Evolutionary conservation across 2,113 vertebrate species (phyloP), one percentile per base, ranked within the genome.

Genomic region (Henicopernis longicauda): DNA sequence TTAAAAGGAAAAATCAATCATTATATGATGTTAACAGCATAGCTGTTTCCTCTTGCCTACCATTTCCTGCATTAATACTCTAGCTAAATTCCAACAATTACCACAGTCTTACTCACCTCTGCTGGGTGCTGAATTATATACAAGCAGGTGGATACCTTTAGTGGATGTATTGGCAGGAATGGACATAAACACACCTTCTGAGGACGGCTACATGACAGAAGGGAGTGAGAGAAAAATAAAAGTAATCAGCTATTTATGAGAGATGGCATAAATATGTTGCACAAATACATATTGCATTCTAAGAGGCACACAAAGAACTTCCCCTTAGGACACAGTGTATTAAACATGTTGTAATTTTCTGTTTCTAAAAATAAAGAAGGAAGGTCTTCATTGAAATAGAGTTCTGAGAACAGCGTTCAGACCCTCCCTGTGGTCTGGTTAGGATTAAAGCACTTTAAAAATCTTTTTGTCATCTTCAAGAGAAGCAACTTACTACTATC

Each of bases 41-140:
- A 73, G 57, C 23, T 91, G 7, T 74, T 95, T 94, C 59, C 62
- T 70, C 38, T 74, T 85, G 21, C 25, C 86, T 57, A 49, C 32
- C 29, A 82, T 47, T 58, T 81, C 14, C 25, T 77, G 47, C 36
- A 34, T 38, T 58, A 81, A 81, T 66, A 76, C 44, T 76, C 11
- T 44, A 78, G 45, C 18, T 79, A 38, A 95, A 91, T 71, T 42
- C 42, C 21, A 70, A 58, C 19, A 70, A 19, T 85, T 95, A 77
- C 47, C 22, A 93, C 40, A 93, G 49, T 66, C 52, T 94, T 86
- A 98, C 99, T 98, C 96, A 99, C 99, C 99, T 99, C 99, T 95
- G 99, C 99, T 36, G 99, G 99, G 97, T 99, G 99, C 95, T 99
- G 99, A 86, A 99, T 98, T 72, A 99, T 99, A 92, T 99, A 99